phyloP scores from a whole-genome alignment of 2,888 invertebrate species.

The Platycheirus albimanus region DNA sequence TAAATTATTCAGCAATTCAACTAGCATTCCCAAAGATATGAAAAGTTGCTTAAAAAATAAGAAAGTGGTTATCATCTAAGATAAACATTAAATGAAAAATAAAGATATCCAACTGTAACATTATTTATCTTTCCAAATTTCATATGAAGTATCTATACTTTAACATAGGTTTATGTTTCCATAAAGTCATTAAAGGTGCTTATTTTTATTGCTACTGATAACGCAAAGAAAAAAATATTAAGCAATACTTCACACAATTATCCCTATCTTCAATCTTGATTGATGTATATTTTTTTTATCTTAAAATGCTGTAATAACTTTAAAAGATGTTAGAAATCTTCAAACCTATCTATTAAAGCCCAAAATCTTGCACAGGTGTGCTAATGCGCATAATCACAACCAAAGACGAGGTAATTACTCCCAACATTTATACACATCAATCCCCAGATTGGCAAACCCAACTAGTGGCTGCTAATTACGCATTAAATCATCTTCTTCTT shows the following conservation, averaged over 20 bases:
- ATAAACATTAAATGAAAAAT: too few species aligned
- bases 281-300: neutral
- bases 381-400: conserved; percentile 26
- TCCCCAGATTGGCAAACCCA: conserved; percentile 33
- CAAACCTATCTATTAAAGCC: conserved; percentile 1
- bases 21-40: too few species aligned
- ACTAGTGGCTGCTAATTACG: conserved; percentile 40
- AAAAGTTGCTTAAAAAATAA: too few species aligned
- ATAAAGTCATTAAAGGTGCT: too few species aligned
- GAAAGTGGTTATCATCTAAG: too few species aligned
- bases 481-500: conserved; percentile 35
- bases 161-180: too few species aligned
- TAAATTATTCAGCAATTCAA: too few species aligned
- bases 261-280: neutral
- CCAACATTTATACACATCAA: conserved; percentile 27
- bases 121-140: too few species aligned
- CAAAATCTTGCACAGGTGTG: conserved; percentile 36
- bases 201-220: too few species aligned
- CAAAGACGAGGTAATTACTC: conserved; percentile 13
- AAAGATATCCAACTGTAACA: too few species aligned
- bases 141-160: too few species aligned
- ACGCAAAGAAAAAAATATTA: neutral
- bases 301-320: neutral
- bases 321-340: conserved; percentile 9
- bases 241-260: neutral